Base-by-base conservation (phyloP, 2,113 vertebrate species). In the Numida meleagris region DNA sequence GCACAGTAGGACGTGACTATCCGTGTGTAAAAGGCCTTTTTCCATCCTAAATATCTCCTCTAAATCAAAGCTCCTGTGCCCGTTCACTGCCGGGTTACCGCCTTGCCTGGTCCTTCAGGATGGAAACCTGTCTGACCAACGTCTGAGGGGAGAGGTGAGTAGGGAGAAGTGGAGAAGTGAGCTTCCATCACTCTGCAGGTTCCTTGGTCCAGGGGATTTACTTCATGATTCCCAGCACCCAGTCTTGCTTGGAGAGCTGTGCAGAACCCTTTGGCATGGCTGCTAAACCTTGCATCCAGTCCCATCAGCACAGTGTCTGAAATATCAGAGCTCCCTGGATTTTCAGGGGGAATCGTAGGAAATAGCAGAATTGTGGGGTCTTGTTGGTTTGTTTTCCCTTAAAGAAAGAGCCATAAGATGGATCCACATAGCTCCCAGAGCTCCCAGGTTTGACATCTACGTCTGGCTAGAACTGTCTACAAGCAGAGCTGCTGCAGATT, bases 371-470 rank as follows among this genome's bases (percentile, higher is more conserved):
- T 11, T 57, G 31, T 19, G 25, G 46, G 55, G 55, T 57, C 18
- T 58, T n/a, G 55, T 58, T 42, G 40, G 89, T 77, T 73, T 63
- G 65, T 82, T 88, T 62, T 71, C 40, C 16, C 25, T 63, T 63
- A 18, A 63, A 58, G 73, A n/a, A 29, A 76, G 71, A n/a, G 14
- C 91, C 90, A 95, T 87, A 76, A 82, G 75, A 80, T 96, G 89
- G 91, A 95, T 91, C 77, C 82, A 95, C 82, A 38, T 53, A 21
- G 79, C 82, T 90, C 75, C 46, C 27, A 65, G 57, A 90, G 68
- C 45, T 91, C 34, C n/a, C 43, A 14, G 3, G 1, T 71, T 92
- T 90, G 86, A 34, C 31, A 10, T 72, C 34, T 85, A 57, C n/a
- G 51, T 66, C 42, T 82, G 31, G 68, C 36, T 82, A 2, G 75